These are phyloP conservation scores for Phenacoccus solenopsis DNA, from an alignment of 1,140 invertebrate genomes.

Conservation along the genomic window DNA sequence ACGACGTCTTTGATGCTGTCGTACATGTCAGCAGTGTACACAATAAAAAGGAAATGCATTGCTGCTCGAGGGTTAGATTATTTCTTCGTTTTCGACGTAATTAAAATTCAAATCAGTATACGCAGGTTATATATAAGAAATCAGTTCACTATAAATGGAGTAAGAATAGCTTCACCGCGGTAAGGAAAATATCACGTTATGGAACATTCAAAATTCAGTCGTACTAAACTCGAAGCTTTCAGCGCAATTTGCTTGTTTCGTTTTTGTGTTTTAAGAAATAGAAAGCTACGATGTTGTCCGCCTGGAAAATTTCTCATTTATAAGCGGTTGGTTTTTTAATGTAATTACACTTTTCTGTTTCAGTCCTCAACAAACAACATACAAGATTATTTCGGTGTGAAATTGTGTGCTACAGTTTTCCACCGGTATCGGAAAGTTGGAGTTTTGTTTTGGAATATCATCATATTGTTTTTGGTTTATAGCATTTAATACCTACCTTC, in stretches of 20 bases:
- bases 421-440: no score
- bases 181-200: background rate
- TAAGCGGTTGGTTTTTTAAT: constrained; percentile 2
- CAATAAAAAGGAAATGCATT: constrained; percentile 3
- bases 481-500: no score
- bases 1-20: background rate
- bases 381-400: background rate
- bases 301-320: constrained; percentile 2
- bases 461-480: no score
- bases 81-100: background rate
- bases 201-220: background rate
- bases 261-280: background rate
- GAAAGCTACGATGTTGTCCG: constrained; percentile 1
- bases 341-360: background rate
- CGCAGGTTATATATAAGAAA: no score
- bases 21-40: background rate
- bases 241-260: background rate
- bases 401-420: no score
- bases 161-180: no score
- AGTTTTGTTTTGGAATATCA: no score
- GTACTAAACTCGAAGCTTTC: background rate
- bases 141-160: no score
- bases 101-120: no score
- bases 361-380: background rate
- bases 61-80: background rate